Percentiles rank a stretch among this genome's conserved stretches.
Evolutionary conservation across 2,113 vertebrate genomes (phyloP).

Genomic region (Takifugu bimaculatus): DNA sequence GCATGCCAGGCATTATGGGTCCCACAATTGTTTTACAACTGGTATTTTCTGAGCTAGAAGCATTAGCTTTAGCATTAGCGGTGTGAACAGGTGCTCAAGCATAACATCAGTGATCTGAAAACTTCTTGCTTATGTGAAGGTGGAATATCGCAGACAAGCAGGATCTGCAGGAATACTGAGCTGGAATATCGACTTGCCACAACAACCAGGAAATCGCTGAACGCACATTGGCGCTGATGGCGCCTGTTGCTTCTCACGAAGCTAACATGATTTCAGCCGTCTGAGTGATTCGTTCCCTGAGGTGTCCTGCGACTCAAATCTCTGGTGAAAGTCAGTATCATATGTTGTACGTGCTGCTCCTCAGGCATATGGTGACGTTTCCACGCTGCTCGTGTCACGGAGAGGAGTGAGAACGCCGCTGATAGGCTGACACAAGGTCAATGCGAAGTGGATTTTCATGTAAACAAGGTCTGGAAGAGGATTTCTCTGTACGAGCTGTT

Average conservation of each 20-base stretch:
- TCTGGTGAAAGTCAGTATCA: background rate
- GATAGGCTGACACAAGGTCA: background rate
- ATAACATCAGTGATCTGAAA: no score
- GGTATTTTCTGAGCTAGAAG: background rate
- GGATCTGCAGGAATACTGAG: no score
- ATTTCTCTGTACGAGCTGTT: background rate
- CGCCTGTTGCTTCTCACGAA: conserved; percentile 12
- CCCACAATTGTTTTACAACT: no score
- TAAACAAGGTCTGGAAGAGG: background rate
- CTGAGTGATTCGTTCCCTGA: background rate
- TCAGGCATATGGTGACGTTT: background rate
- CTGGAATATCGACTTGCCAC: no score
- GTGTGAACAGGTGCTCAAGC: no score
- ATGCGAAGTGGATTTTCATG: conserved; percentile 42
- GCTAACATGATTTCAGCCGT: background rate
- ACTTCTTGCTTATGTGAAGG: no score
- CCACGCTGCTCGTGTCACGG: background rate
- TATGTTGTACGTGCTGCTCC: background rate
- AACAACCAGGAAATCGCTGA: no score
- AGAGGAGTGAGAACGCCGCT: background rate
- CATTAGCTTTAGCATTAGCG: background rate
- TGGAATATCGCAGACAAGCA: no score
- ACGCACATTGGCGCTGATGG: background rate
- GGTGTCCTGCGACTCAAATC: conserved; percentile 5
- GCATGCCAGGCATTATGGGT: no score